Conservation (phyloP, 2,113 vertebrate genomes). For the Trematocara variabile region DNA sequence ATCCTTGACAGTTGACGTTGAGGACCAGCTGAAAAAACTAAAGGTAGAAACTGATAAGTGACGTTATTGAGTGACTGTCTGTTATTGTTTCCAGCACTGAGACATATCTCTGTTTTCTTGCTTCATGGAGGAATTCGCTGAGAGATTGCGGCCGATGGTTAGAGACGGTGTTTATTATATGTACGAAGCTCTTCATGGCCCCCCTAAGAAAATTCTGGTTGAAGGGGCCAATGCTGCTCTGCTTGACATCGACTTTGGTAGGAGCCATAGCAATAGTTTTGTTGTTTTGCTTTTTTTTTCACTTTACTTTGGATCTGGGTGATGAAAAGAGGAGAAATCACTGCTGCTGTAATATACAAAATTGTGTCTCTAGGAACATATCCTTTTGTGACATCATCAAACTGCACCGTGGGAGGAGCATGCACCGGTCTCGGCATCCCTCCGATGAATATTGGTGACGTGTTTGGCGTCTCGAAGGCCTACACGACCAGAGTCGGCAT, state of each 20-base stretch:
- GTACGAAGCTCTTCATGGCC: constrained; percentile 91
- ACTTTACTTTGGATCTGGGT: not conserved
- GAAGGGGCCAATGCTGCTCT: constrained; percentile 98
- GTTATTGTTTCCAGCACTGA: not conserved
- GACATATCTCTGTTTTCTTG: not conserved
- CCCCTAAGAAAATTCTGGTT: constrained; percentile 91
- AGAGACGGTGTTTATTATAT: constrained; percentile 95
- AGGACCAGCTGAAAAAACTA: constrained; percentile 88
- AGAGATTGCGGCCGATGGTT: constrained; percentile 94
- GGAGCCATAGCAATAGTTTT: not conserved
- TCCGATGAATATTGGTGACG: constrained; percentile 88
- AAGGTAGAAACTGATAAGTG: constrained; percentile 75
- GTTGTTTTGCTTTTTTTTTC: not conserved
- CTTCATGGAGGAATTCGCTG: constrained; percentile 81
- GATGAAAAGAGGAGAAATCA: not conserved
- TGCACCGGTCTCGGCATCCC: constrained; percentile 94
- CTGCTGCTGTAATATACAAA: not conserved
- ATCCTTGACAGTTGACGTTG: constrained; percentile 82
- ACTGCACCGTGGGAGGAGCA: constrained; percentile 92
- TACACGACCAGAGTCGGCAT: constrained; percentile 96
- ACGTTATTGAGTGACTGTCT: not conserved
- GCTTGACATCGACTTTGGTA: constrained; percentile 98
- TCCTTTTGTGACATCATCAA: constrained; percentile 96
- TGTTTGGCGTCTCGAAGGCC: constrained; percentile 94
- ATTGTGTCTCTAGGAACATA: constrained; percentile 83